Evolutionary conservation across 2,113 vertebrate species (phyloP).

Genomic region (Pelecanus crispus): DNA sequence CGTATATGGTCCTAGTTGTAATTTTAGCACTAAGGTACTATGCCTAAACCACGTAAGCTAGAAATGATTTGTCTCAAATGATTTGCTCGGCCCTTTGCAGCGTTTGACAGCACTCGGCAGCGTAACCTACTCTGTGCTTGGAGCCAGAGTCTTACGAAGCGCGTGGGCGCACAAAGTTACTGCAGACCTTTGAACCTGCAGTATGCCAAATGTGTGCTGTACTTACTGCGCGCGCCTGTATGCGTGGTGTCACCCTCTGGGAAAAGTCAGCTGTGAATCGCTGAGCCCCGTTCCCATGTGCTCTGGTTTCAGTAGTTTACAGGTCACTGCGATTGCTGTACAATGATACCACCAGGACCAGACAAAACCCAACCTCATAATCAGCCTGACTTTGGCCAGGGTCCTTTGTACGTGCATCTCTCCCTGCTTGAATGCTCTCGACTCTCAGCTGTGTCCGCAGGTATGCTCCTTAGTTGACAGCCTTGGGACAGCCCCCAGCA

Average conservation of each 20-base stretch:
- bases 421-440: not conserved
- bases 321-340: not conserved
- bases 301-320: not conserved
- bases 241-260: not conserved
- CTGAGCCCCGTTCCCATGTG: fast-evolving
- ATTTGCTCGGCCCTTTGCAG: not conserved
- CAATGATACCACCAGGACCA: fast-evolving
- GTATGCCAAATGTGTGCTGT: not conserved
- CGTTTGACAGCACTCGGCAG: not conserved
- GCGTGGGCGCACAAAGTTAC: fast-evolving
- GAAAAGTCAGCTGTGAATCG: not conserved
- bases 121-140: not conserved
- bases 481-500: not conserved
- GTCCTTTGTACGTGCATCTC: not conserved
- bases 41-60: not conserved
- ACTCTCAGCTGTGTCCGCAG: not conserved
- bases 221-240: not conserved
- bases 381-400: not conserved
- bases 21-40: not conserved
- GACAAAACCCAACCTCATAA: not conserved
- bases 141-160: not conserved
- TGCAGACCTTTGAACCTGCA: not conserved
- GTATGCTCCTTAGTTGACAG: not conserved
- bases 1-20: not conserved
- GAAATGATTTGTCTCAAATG: not conserved